Percentiles rank a stretch among this genome's conserved stretches.
phyloP scores from a whole-genome alignment of 2,888 invertebrate genomes.

The Callinectes sapidus region DNA sequence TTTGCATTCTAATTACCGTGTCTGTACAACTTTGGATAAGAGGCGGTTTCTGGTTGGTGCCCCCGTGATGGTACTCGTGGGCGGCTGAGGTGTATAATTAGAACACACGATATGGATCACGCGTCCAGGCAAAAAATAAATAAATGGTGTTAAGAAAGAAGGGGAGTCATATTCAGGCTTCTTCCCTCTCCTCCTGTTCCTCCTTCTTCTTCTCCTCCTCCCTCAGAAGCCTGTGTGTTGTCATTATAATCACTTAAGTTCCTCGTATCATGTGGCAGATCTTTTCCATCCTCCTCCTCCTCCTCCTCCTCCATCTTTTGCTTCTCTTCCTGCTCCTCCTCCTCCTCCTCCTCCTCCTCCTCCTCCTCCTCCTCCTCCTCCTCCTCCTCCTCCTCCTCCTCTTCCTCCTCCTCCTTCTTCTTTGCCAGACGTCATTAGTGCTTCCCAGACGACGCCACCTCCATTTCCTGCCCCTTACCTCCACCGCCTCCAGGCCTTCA shows the following conservation, averaged over 20 bases:
- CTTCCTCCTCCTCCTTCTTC: constrained; percentile 7
- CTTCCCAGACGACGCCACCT: neutral
- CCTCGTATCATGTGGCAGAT: neutral
- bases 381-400: neutral
- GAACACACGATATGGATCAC: neutral
- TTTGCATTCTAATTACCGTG: constrained; percentile 7
- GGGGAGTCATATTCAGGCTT: neutral
- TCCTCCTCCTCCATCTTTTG: neutral
- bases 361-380: neutral
- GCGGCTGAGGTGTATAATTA: neutral
- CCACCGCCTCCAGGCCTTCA: neutral
- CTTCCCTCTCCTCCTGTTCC: neutral
- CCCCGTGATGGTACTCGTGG: neutral
- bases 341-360: neutral
- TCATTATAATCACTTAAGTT: neutral
- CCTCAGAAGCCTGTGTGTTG: neutral
- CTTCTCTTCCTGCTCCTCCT: constrained; percentile 7
- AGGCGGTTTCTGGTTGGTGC: neutral
- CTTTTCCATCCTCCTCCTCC: neutral
- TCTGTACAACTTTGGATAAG: neutral
- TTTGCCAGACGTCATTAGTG: neutral
- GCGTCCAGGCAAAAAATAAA: neutral
- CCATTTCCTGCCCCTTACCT: neutral
- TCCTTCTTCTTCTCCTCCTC: neutral
- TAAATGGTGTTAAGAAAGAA: neutral